Evolutionary conservation across 2,113 vertebrate genomes (phyloP), one percentile per base, ranked within the genome.

Genomic region (Pteropus alecto): DNA sequence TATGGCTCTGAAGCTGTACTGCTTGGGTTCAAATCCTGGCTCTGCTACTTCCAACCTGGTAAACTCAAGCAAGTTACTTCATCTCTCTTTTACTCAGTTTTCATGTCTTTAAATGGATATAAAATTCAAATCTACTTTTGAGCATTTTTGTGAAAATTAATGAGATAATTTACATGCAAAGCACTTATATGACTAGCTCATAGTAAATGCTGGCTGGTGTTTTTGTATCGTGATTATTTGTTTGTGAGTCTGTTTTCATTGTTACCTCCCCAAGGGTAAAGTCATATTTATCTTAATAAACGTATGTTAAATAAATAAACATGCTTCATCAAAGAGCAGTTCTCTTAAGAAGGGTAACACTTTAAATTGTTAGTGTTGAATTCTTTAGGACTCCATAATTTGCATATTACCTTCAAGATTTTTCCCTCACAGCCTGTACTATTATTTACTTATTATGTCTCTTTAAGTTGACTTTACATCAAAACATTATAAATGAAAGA

Each of bases 191-290:
- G 14, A 71, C 33, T 41, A 35, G 71, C 35, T 67, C 58, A 12
- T 18, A 41, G 24, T 78, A 83, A 63, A 65, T 15, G 21, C 83
- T 26, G 88, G 46, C 87, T 94, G 76, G 77, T 70, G 48, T 61
- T 82, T 92, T 90, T 87, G 70, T 46, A 60, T 46, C 33, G n/a
- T 70, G 76, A 58, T 84, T 84, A 51, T 94, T 77, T 88, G 68
- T 78, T 88, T 85, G 60, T 43, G 46, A 38, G 4, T 43, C 71
- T 79, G 28, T 74, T 92, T 81, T 67, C 33, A 22, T 85, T 89
- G 30, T 70, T 54, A n/a, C 30, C 13, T n/a, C 73, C 78, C 81
- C 79, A 67, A 67, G 58, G 58, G 67, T 65, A 94, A 85, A 95
- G 81, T 61, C 73, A 67, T 56, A 81, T 15, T 92, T 60, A 70